Conservation (phyloP, 1,140 invertebrate species). For the Drosophila malerkotliana region DNA sequence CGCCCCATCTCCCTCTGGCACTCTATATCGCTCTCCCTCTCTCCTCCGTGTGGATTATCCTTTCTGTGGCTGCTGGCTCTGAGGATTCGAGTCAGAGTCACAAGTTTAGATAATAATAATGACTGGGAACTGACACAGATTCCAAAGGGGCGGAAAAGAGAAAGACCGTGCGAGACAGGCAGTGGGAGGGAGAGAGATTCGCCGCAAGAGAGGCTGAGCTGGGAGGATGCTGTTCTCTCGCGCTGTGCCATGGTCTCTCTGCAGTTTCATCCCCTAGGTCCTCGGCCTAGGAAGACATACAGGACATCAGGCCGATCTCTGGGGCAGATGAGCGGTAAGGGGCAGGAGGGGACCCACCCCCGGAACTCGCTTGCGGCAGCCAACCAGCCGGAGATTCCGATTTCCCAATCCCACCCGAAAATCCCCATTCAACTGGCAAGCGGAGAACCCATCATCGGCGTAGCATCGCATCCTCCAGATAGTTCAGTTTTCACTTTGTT, state of each 20-base stretch:
- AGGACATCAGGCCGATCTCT: slow-evolving; percentile 52
- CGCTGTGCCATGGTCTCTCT: slow-evolving; percentile 20
- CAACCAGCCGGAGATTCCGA: slow-evolving; percentile 46
- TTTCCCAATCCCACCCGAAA: slow-evolving; percentile 17
- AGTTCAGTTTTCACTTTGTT: slow-evolving; percentile 52
- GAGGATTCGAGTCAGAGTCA: slow-evolving; percentile 59
- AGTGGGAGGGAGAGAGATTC: neutral
- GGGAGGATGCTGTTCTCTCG: slow-evolving; percentile 12
- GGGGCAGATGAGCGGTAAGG: slow-evolving; percentile 10
- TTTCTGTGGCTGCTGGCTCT: slow-evolving; percentile 50
- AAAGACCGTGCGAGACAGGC: slow-evolving; percentile 6
- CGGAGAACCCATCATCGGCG: slow-evolving; percentile 11
- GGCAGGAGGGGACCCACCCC: slow-evolving; percentile 34
- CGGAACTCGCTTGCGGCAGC: slow-evolving; percentile 39
- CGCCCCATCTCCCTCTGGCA: neutral
- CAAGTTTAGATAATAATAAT: slow-evolving; percentile 58
- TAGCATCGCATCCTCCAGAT: slow-evolving; percentile 44
- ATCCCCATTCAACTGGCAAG: slow-evolving; percentile 26
- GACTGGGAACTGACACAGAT: slow-evolving; percentile 74
- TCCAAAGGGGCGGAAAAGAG: slow-evolving; percentile 25
- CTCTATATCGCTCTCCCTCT: neutral
- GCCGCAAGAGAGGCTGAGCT: slow-evolving; percentile 8
- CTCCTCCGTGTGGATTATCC: slow-evolving; percentile 38
- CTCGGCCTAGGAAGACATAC: slow-evolving; percentile 56
- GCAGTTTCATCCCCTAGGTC: slow-evolving; percentile 69